phyloP scores from a whole-genome alignment of 2,888 invertebrate species.

The Oasisia sp. region DNA sequence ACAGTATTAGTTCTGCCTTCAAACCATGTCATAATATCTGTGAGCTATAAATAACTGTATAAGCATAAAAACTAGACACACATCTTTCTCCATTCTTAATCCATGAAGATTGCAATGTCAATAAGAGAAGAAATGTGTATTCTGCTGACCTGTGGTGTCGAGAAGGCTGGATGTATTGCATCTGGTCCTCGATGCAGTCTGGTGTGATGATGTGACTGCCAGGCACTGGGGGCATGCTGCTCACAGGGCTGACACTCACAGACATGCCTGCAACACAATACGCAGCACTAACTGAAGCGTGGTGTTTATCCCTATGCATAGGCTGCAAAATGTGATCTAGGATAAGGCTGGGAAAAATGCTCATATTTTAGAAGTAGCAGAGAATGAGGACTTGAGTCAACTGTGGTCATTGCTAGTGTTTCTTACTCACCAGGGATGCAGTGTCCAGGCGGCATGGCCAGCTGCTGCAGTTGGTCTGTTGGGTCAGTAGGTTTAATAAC shows the following conservation, averaged over 20 bases:
- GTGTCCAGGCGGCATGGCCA: not conserved
- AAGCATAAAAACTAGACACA: not conserved
- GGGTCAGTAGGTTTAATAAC: not conserved
- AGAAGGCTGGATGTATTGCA: not conserved
- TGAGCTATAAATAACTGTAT: too few relatives aligned
- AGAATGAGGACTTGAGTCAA: not conserved
- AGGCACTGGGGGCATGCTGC: not conserved
- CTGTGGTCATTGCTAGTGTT: not conserved
- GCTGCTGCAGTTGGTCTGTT: not conserved
- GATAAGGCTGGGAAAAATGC: not conserved
- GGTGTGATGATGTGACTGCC: not conserved
- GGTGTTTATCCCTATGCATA: too few relatives aligned
- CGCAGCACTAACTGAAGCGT: too few relatives aligned
- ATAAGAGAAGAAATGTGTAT: not conserved
- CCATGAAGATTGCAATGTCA: not conserved
- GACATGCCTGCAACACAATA: not conserved
- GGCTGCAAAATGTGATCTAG: too few relatives aligned
- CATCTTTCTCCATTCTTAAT: not conserved
- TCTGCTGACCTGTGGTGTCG: not conserved
- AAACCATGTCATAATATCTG: too few relatives aligned
- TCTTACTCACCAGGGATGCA: not conserved
- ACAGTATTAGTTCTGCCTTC: too few relatives aligned
- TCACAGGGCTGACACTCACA: not conserved
- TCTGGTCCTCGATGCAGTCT: constrained; percentile 2
- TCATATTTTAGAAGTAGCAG: not conserved